phyloP scores from a whole-genome alignment of 2,113 vertebrate species.

The Lepidothrix coronata region DNA sequence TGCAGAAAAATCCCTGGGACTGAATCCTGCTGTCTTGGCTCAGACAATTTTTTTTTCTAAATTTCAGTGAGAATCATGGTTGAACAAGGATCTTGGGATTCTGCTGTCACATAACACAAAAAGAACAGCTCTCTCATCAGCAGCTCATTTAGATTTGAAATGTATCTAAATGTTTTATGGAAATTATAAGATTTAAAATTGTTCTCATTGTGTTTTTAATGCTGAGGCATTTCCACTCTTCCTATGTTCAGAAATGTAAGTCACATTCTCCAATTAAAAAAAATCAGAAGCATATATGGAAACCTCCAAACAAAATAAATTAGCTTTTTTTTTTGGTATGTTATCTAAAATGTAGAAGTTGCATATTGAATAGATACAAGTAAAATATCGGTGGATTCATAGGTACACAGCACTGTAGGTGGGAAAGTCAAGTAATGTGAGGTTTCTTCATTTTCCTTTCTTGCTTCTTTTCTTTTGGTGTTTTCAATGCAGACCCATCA shows the following conservation, averaged over 20 bases:
- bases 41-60: background rate
- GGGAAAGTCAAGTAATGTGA: background rate
- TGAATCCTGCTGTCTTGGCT: background rate
- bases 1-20: background rate
- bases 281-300: background rate
- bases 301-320: background rate
- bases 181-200: background rate
- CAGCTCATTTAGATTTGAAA: background rate
- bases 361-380: background rate
- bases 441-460: background rate
- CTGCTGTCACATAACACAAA: background rate
- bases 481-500: background rate
- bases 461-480: background rate
- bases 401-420: background rate
- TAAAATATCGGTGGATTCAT: background rate
- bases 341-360: background rate
- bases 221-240: background rate
- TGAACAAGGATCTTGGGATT: conserved; percentile 3
- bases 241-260: background rate
- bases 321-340: background rate
- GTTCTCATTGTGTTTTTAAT: background rate
- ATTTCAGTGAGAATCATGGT: background rate
- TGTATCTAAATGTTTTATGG: background rate
- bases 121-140: background rate
- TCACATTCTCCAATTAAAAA: background rate